Evolutionary conservation across 2,113 vertebrate species (phyloP).

Genomic region (Rynchops niger): DNA sequence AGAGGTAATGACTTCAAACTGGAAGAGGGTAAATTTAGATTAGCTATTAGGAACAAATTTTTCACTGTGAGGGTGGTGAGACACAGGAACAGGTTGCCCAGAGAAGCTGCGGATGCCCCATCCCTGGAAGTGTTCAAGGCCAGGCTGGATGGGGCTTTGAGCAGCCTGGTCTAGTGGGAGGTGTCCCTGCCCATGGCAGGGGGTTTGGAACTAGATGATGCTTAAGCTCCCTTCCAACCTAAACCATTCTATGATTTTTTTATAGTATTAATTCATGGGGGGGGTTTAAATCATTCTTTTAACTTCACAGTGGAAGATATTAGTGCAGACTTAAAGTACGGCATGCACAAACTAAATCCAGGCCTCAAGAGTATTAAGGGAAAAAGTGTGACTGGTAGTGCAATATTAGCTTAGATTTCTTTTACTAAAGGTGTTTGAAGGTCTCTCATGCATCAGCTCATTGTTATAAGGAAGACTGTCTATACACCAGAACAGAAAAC

Average conservation of each 20-base stretch:
- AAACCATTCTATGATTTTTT: background rate
- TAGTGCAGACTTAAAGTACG: background rate
- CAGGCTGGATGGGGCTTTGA: too few species aligned
- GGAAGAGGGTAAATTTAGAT: too few species aligned
- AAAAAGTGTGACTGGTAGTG: background rate
- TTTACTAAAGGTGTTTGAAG: background rate
- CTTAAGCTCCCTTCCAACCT: too few species aligned
- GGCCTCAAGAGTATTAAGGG: background rate
- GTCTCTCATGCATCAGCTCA: background rate
- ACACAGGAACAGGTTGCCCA: too few species aligned
- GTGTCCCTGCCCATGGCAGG: too few species aligned
- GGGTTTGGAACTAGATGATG: too few species aligned
- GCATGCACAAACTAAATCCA: background rate
- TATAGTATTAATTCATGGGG: background rate
- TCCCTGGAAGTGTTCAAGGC: too few species aligned
- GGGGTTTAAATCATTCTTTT: background rate
- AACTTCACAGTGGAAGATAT: background rate
- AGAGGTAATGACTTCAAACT: too few species aligned
- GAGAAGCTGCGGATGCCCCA: too few species aligned
- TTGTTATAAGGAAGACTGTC: background rate
- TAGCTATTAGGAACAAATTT: too few species aligned
- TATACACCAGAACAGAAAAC: background rate
- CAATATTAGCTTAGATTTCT: background rate
- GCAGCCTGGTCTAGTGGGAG: too few species aligned
- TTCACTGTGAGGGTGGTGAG: too few species aligned